These are phyloP conservation scores for Psix sp. DNA, from an alignment of 1,140 invertebrate genomes.

Conservation along the genomic window DNA sequence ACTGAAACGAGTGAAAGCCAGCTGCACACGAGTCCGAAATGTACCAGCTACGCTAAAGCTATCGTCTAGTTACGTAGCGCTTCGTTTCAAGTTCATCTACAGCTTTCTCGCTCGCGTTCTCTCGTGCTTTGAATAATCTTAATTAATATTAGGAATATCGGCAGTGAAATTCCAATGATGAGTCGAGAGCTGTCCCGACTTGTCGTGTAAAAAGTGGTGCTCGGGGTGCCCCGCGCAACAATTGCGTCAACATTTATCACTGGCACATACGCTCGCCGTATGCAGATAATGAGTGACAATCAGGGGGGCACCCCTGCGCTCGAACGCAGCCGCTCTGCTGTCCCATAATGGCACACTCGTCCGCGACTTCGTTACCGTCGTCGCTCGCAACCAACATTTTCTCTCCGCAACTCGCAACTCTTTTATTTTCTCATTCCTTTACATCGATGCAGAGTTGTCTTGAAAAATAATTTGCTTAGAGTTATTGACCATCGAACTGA, in stretches of 20 bases:
- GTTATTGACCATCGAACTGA: constrained; percentile 57
- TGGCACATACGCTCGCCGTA: constrained; percentile 59
- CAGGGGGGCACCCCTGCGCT: constrained; percentile 69
- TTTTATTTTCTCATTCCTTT: constrained; percentile 21
- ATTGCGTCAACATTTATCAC: constrained; percentile 67
- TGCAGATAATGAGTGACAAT: constrained; percentile 67
- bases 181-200: constrained; percentile 67
- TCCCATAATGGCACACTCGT: constrained; percentile 67
- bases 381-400: constrained; percentile 47
- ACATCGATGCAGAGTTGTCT: constrained; percentile 43
- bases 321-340: constrained; percentile 63
- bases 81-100: constrained; percentile 46
- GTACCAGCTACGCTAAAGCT: constrained; percentile 68
- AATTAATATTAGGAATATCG: constrained; percentile 77
- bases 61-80: constrained; percentile 62
- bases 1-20: constrained; percentile 29
- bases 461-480: constrained; percentile 75
- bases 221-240: constrained; percentile 71
- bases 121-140: constrained; percentile 56
- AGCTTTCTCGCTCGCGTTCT: constrained; percentile 38
- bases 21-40: constrained; percentile 50
- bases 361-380: constrained; percentile 63
- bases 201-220: constrained; percentile 61
- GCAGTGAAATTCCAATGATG: constrained; percentile 78
- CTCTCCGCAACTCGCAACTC: constrained; percentile 12